Evolutionary conservation across 2,797 vertebrate species (phyloP), one percentile per base, ranked within the genome.

Genomic region (Sebastes iracundus): DNA sequence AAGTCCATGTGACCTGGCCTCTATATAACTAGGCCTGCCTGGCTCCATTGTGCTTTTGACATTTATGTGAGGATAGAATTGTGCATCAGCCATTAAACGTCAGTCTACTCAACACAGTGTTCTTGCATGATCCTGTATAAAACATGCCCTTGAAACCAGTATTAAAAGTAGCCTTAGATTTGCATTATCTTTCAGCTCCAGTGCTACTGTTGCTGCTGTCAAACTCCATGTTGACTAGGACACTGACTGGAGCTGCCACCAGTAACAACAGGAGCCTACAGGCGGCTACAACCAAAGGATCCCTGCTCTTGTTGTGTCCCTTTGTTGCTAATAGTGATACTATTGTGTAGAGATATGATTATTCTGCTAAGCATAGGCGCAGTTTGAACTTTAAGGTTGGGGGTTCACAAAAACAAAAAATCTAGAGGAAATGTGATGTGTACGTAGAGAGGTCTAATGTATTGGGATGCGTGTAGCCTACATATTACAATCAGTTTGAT

Each of bases 1-100:
- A 71, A 63, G 59, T 68, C 77, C 76, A 70, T 68, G 22, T 88
- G 84, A 90, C 85, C 80, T 58, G 82, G 69, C 59, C 55, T 55
- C 67, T 69, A 25, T 76, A 73, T 83, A 80, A 82, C 72, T 28
- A 62, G 62, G 42, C 58, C 72, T 70, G 59, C 42, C 22, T 62
- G 61, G 1, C 30, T 42, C 25, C 22, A 58, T 55, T 78, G 64
- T 84, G 69, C 66, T 66, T 71, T 38, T 75, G 46, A 52, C 25
- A 56, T 61, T 61, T 16, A 7, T 59, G 20, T 49, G 13, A 2
- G 13, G 55, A 72, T 76, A 28, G 27, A 75, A 25, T 5, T 5
- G 23, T 55, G 49, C 67, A 6, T 30, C 20, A 25, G 32, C 42
- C 49, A 11, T 20, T 56, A 66, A 62, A 32, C 30, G 9, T 20